Conservation (phyloP, 2,113 vertebrate genomes). For the Panthera uncia region DNA sequence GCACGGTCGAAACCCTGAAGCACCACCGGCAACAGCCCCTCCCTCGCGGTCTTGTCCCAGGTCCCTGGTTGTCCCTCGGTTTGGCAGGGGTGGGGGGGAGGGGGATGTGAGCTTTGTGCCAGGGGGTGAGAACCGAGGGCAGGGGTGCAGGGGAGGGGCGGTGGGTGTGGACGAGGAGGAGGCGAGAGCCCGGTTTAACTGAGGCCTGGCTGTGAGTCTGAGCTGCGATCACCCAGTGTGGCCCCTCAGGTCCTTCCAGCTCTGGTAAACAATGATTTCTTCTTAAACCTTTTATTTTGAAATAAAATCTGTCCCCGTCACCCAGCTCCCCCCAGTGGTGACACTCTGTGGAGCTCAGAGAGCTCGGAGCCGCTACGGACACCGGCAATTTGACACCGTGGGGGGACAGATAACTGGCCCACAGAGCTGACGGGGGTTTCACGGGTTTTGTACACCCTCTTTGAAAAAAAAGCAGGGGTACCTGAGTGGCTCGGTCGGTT, state of each 20-base stretch:
- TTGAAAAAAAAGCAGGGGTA: no score
- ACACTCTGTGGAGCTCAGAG: fast-evolving
- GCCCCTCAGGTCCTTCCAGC: not conserved
- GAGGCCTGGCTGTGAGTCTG: not conserved
- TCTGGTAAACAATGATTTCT: not conserved
- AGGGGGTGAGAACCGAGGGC: not conserved
- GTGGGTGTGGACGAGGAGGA: not conserved
- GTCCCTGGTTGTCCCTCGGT: not conserved
- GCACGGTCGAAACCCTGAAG: fast-evolving
- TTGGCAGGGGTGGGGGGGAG: not conserved
- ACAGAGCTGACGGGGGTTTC: fast-evolving
- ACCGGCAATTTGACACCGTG: fast-evolving
- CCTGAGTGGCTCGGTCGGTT: no score
- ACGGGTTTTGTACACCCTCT: no score
- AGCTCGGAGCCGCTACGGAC: fast-evolving
- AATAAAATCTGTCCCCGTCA: not conserved
- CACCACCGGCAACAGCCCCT: fast-evolving
- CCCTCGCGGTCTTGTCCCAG: fast-evolving
- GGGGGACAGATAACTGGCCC: fast-evolving
- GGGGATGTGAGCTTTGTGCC: fast-evolving
- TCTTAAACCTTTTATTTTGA: not conserved
- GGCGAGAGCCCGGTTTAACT: fast-evolving
- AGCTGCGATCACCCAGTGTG: fast-evolving
- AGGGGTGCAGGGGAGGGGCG: not conserved
- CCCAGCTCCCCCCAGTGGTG: fast-evolving